A percentile compares a stretch with the other conserved stretches of the same genome.
Evolutionary conservation across 2,113 vertebrate species (phyloP).

Genomic region (Nannobrachium achirus): DNA sequence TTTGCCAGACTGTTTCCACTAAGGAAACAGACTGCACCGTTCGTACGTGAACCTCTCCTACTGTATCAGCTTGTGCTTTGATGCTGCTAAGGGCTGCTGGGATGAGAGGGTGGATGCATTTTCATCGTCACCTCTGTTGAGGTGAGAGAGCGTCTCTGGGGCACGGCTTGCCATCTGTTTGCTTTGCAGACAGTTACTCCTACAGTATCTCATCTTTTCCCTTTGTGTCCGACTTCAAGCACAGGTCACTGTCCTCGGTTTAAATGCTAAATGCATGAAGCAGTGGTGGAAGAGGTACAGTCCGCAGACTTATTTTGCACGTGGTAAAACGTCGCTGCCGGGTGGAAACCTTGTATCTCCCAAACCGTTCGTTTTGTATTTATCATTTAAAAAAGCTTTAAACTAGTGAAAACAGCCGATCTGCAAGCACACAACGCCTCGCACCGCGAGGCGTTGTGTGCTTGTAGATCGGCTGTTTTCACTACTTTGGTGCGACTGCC

Average conservation of each 20-base stretch:
- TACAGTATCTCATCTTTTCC: constrained; percentile 36
- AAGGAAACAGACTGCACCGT: constrained; percentile 5
- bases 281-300: too few relatives aligned
- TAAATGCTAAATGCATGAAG: constrained; percentile 10
- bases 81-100: constrained; percentile 40
- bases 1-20: not conserved
- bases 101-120: constrained; percentile 52
- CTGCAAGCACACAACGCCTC: too few relatives aligned
- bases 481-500: too few relatives aligned
- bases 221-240: constrained; percentile 46
- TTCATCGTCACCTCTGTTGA: constrained; percentile 43
- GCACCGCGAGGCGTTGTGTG: too few relatives aligned
- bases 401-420: too few relatives aligned
- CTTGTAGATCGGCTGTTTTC: too few relatives aligned
- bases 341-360: too few relatives aligned
- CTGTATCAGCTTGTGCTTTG: constrained; percentile 45
- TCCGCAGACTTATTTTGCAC: too few relatives aligned
- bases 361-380: too few relatives aligned
- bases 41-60: constrained; percentile 49
- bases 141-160: constrained; percentile 54
- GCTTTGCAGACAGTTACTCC: constrained; percentile 41
- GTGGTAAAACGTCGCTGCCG: too few relatives aligned
- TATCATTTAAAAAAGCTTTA: too few relatives aligned
- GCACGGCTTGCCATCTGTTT: constrained; percentile 55
- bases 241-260: constrained; percentile 44